These are phyloP conservation scores for Heliocidaris erythrogramma DNA, from an alignment of 35 echinoderm and acorn worm genomes.

Conservation along the genomic window DNA sequence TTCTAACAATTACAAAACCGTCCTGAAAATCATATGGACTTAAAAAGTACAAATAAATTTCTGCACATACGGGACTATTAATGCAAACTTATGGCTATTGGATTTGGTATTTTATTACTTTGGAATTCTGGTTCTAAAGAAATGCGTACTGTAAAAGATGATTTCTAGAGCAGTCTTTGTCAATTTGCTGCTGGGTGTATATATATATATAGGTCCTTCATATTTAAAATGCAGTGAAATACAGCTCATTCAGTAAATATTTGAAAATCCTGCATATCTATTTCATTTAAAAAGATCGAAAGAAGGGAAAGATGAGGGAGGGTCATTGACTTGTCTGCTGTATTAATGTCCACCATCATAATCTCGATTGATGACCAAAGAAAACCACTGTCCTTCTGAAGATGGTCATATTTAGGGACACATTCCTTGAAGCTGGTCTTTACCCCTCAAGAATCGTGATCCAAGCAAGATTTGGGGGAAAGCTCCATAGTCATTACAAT, in stretches of 20 bases:
- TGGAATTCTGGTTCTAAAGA: no score
- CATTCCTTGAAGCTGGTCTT: neutral
- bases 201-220: no score
- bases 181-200: no score
- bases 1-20: neutral
- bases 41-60: neutral
- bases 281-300: no score
- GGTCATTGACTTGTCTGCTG: neutral
- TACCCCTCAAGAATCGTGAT: neutral
- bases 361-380: neutral
- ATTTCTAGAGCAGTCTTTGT: no score
- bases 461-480: neutral
- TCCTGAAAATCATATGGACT: neutral
- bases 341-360: neutral
- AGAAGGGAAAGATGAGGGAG: neutral
- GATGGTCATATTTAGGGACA: neutral
- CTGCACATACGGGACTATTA: neutral
- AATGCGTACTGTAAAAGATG: no score
- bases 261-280: no score
- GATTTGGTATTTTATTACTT: no score
- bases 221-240: no score
- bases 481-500: neutral
- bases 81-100: no score
- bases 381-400: neutral
- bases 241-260: no score